Evolutionary conservation across 2,113 vertebrate species (phyloP).

Genomic region (Tachycineta bicolor): DNA sequence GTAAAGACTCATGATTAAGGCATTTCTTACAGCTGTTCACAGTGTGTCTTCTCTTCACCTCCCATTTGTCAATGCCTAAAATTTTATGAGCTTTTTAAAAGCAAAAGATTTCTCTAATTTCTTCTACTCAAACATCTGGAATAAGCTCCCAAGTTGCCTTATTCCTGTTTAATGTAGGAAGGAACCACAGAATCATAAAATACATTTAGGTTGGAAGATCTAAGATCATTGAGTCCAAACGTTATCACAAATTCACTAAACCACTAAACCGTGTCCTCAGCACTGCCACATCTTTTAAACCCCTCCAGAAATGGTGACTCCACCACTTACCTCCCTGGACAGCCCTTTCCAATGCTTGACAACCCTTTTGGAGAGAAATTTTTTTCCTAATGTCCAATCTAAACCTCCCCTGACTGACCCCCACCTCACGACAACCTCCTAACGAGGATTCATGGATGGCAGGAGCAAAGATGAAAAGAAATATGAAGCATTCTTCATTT

Average conservation of each 20-base stretch:
- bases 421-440: background rate
- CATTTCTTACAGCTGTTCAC: background rate
- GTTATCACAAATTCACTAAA: background rate
- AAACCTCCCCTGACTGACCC: background rate
- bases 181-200: background rate
- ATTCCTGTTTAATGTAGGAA: background rate
- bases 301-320: background rate
- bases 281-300: background rate
- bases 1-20: background rate
- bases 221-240: rapidly evolving
- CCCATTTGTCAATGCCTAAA: background rate
- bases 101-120: background rate
- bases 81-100: background rate
- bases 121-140: background rate
- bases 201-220: background rate
- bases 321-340: background rate
- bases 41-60: background rate
- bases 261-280: background rate
- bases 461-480: background rate
- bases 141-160: background rate
- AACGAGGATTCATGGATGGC: background rate
- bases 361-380: background rate
- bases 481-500: background rate
- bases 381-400: background rate
- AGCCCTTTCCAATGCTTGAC: background rate